A percentile compares a stretch with the other conserved stretches of the same genome.
Evolutionary conservation across 2,888 invertebrate species (phyloP).

Genomic region (Hecatera dysodea): DNA sequence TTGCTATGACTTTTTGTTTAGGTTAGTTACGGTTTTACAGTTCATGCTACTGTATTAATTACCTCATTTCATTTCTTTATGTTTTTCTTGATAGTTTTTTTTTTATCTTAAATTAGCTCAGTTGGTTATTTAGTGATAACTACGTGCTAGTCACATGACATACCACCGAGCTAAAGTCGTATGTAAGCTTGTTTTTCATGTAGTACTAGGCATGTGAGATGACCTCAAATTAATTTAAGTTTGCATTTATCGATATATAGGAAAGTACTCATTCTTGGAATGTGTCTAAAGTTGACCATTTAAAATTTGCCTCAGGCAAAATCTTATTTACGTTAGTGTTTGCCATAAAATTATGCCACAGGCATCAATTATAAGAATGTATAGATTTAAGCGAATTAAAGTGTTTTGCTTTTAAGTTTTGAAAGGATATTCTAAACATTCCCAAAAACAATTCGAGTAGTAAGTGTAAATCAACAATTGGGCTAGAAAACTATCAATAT

Average conservation of each 20-base stretch:
- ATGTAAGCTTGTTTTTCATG: background rate
- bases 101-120: background rate
- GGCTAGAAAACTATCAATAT: slow-evolving; percentile 6
- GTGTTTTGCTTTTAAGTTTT: background rate
- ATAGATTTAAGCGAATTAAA: slow-evolving; percentile 37
- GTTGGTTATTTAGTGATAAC: slow-evolving; percentile 7
- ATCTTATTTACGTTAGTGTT: background rate
- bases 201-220: background rate
- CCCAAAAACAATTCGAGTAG: slow-evolving; percentile 16
- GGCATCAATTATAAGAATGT: slow-evolving; percentile 20
- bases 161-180: slow-evolving; percentile 39
- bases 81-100: slow-evolving; percentile 5
- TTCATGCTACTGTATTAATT: slow-evolving; percentile 38
- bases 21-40: slow-evolving; percentile 24
- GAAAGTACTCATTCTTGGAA: background rate
- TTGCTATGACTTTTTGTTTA: background rate
- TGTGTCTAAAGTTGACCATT: background rate
- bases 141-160: slow-evolving; percentile 47
- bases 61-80: slow-evolving; percentile 37
- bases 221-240: slow-evolving; percentile 1
- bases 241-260: background rate
- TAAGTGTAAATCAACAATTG: slow-evolving; percentile 2
- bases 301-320: slow-evolving; percentile 2
- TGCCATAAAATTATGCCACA: slow-evolving; percentile 42
- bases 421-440: slow-evolving; percentile 26